Evolutionary conservation across 2,113 vertebrate genomes (phyloP), one percentile per base, ranked within the genome.

Genomic region (Ptychochromis oligacanthus): DNA sequence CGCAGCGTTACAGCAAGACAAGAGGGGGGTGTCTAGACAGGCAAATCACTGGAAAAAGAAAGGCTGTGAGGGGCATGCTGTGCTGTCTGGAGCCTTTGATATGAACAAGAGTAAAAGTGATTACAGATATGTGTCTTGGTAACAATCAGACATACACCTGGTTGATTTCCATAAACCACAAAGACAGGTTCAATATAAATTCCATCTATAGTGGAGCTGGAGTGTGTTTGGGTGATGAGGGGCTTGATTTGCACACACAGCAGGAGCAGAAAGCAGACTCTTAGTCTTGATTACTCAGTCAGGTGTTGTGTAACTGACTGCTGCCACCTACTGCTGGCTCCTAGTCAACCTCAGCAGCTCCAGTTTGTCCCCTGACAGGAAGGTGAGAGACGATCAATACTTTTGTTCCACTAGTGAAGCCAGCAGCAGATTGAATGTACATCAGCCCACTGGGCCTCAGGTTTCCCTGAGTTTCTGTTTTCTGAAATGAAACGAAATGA

Each of bases 321-420:
- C 93, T 95, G 95, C 94, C 95, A 92, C 93, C 95, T 95, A 85
- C 90, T 93, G 94, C 84, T 91, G 83, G 81, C 75, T 80, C 31
- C 52, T 4, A 9, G 84, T 90, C 84, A 64, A 79, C 74, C 46
- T 77, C 87, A 40, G 76, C 81, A 59, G 58, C 77, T 80, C 62
- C 15, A 1, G 14, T 83, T 75, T 28, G 82, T 80, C 80, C 86
- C 83, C 72, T 78, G 72, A 81, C 88, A 87, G 81, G 70, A 89
- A 93, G 89, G 92, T 91, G 88, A 93, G 86, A 79, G 61, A 31
- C 15, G 22, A 92, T 94, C 92, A 0, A 93, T 93, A 85, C 56
- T 88, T 92, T 75, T 91, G 91, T 92, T 88, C 91, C 82, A 46
- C 6, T 1, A 49, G 76, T 78, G 76, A 17, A 75, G 83, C 57